Evolutionary conservation across 2,113 vertebrate species (phyloP).

Genomic region (Mus musculus): DNA sequence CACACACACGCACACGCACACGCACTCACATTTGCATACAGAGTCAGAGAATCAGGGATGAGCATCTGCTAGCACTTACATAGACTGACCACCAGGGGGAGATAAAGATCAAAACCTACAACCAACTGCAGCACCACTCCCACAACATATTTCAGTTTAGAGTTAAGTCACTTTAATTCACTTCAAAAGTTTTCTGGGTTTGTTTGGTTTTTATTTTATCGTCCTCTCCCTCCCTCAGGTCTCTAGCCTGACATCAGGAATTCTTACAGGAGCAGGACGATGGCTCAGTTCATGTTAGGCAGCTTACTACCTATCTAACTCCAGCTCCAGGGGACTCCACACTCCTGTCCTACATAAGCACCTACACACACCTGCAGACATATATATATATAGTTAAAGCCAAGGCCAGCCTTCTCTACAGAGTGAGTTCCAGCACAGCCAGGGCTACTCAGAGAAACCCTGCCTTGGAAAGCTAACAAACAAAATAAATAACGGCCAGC

Average conservation of each 20-base stretch:
- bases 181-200: not conserved
- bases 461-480: not conserved
- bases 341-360: not conserved
- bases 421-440: not conserved
- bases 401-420: not conserved
- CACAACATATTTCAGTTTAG: not conserved
- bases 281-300: not conserved
- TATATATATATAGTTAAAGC: not conserved
- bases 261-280: not conserved
- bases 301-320: not conserved
- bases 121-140: accelerated
- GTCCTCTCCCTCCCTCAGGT: not conserved
- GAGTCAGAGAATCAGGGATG: not conserved
- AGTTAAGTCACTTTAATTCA: not conserved
- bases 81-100: slow-evolving; percentile 60
- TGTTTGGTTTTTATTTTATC: not conserved
- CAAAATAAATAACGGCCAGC: too few species aligned
- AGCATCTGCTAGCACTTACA: not conserved
- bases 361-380: not conserved
- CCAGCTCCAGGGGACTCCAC: not conserved
- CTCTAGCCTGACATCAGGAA: not conserved
- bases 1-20: not conserved
- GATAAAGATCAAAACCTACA: slow-evolving; percentile 24
- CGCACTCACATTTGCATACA: not conserved
- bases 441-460: not conserved